Evolutionary conservation across 2,888 invertebrate species (phyloP).

Genomic region (Polyommatus iphigenia): DNA sequence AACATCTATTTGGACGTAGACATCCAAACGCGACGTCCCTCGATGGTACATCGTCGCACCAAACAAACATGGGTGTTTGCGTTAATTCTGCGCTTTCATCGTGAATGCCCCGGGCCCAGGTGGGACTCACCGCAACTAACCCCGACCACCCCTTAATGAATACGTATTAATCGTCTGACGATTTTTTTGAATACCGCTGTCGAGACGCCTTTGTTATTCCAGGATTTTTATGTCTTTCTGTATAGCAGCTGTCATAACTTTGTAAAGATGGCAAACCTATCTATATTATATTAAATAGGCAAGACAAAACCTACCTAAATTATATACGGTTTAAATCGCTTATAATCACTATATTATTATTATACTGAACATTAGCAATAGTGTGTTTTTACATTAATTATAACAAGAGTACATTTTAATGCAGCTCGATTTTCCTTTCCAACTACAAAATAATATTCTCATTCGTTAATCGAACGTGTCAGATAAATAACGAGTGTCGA

Average conservation of each 20-base stretch:
- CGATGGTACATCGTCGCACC: neutral
- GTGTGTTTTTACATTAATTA: too few relatives aligned
- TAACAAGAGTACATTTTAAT: too few relatives aligned
- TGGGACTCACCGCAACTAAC: neutral
- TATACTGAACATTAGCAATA: too few relatives aligned
- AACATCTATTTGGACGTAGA: neutral
- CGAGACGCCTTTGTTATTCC: neutral
- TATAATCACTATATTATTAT: too few relatives aligned
- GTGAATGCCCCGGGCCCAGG: neutral
- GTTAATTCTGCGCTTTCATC: constrained; percentile 17
- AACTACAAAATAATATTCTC: too few relatives aligned
- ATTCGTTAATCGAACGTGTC: too few relatives aligned
- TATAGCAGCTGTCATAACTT: neutral
- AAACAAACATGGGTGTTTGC: constrained; percentile 19
- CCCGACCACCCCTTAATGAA: constrained; percentile 2
- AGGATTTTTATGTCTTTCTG: neutral
- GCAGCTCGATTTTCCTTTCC: too few relatives aligned
- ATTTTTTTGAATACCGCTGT: neutral
- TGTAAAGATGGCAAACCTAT: neutral
- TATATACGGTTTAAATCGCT: too few relatives aligned
- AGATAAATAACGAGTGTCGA: too few relatives aligned
- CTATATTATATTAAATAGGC: too few relatives aligned
- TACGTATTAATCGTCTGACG: constrained; percentile 7
- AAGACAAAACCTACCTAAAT: too few relatives aligned
- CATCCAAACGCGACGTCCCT: neutral